Base-by-base conservation (phyloP, 2,113 vertebrate genomes). In the Falcunculus frontatus region DNA sequence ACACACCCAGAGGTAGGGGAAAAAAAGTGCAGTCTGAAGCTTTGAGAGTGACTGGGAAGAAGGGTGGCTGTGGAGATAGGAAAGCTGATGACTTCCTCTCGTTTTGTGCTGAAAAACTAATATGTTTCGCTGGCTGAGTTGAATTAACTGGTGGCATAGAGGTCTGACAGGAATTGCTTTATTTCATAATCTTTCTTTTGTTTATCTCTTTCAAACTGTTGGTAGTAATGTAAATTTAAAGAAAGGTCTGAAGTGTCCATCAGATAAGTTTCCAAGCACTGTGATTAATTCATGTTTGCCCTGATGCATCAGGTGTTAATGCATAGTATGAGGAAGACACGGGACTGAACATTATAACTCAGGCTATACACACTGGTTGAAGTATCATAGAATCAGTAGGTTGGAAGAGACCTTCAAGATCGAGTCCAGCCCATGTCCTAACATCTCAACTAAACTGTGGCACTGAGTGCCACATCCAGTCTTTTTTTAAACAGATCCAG, bases 1-100 rank as follows among this genome's bases (percentile, higher is more conserved):
- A 98, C 98, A 46, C 99, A 99, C 94, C 99, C 99, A n/a, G 99
- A 99, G 98, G 99, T 99, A 98, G 97, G 97, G 20, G 7, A 11
- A 57, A 89, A 53, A 74, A 39, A 11, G 16, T 70, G 6, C 3
- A 8, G 3, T 56, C 37, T 84, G 73, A 39, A 78, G 30, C 35
- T 95, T 75, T 70, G 73, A 55, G 39, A 78, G 42, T 53, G 57
- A 32, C 52, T 56, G 49, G 49, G 49, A 4, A 19, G 77, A 87
- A 70, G 33, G 25, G 35, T 55, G 21, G 14, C 33, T 84, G 6
- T 67, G 69, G 39, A 76, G 62, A 27, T 22, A 39, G 11, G 8
- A 65, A 70, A 67, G 46, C 4, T 7, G 1, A 18, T 83, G 1
- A 20, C 20, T n/a, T 56, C 9, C 6, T 81, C 52, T 62, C 1